Conservation (phyloP, 2,113 vertebrate genomes). For the Panurus biarmicus region DNA sequence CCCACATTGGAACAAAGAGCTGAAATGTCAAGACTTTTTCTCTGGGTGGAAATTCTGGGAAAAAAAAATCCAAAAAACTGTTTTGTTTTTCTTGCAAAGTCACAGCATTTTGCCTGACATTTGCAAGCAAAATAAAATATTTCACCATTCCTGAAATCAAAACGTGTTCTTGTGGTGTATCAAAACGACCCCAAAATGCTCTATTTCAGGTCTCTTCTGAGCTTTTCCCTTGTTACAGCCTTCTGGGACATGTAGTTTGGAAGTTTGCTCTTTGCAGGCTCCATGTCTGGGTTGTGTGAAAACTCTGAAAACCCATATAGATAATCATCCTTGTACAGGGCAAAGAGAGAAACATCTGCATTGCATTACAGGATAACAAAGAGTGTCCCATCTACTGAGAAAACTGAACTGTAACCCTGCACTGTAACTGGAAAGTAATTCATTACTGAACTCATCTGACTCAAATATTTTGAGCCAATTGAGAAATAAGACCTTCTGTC, state of each 20-base stretch:
- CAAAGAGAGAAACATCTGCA: slow-evolving; percentile 23
- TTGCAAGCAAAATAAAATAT: slow-evolving; percentile 41
- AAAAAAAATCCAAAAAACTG: background rate
- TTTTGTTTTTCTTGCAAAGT: background rate
- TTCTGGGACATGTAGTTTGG: slow-evolving; percentile 39
- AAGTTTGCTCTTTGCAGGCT: background rate
- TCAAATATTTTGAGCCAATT: background rate
- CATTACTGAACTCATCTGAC: background rate
- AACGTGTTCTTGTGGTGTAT: slow-evolving; percentile 7
- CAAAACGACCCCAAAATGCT: background rate
- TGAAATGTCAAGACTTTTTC: slow-evolving; percentile 43
- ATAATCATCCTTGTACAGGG: background rate
- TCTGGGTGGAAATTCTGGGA: slow-evolving; percentile 10
- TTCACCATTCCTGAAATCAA: slow-evolving; percentile 40
- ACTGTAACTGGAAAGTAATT: slow-evolving; percentile 15
- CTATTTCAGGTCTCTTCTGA: background rate
- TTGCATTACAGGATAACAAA: slow-evolving; percentile 1
- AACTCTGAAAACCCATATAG: background rate
- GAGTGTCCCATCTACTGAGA: slow-evolving; percentile 20
- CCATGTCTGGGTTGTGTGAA: background rate
- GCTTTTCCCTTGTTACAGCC: background rate
- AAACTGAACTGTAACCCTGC: background rate
- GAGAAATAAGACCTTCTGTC: background rate
- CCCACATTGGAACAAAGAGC: slow-evolving; percentile 17
- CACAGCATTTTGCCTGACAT: slow-evolving; percentile 22